Conservation (phyloP, 2,113 vertebrate species). For the Lepisosteus oculatus region DNA sequence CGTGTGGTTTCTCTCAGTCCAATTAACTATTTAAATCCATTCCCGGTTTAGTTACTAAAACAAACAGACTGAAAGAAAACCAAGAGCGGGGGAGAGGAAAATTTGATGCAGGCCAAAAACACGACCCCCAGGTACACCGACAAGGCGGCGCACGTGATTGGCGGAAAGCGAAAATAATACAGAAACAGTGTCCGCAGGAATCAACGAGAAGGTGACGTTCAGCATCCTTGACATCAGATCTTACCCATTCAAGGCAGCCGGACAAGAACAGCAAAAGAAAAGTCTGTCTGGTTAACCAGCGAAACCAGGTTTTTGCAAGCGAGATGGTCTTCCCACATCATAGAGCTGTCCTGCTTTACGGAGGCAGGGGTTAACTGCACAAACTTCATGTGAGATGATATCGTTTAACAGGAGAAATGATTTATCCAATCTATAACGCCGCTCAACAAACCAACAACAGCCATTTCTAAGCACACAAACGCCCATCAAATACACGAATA, state of each 20-base stretch:
- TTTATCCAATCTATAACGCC: background rate
- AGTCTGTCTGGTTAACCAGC: too few relatives aligned
- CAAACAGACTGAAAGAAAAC: conserved; percentile 14
- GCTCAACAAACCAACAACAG: background rate
- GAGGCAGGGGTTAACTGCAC: background rate
- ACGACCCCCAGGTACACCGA: background rate
- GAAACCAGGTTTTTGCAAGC: too few relatives aligned
- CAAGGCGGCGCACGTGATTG: background rate
- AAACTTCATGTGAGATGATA: background rate
- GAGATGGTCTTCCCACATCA: too few relatives aligned
- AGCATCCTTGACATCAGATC: too few relatives aligned
- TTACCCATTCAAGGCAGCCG: too few relatives aligned
- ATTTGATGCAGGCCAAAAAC: background rate
- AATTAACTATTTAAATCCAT: conserved; percentile 65
- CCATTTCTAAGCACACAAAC: too few relatives aligned
- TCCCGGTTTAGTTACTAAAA: conserved; percentile 48
- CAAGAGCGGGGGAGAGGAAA: background rate
- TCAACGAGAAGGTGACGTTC: too few relatives aligned
- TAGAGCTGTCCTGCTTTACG: too few relatives aligned
- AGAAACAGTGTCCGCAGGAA: background rate
- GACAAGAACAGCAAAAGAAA: too few relatives aligned
- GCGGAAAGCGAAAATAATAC: background rate
- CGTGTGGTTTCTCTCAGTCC: conserved; percentile 49
- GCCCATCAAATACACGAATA: too few relatives aligned
- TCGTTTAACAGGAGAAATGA: background rate